phyloP scores from a whole-genome alignment of 2,888 invertebrate genomes.

The Idaea biselata region DNA sequence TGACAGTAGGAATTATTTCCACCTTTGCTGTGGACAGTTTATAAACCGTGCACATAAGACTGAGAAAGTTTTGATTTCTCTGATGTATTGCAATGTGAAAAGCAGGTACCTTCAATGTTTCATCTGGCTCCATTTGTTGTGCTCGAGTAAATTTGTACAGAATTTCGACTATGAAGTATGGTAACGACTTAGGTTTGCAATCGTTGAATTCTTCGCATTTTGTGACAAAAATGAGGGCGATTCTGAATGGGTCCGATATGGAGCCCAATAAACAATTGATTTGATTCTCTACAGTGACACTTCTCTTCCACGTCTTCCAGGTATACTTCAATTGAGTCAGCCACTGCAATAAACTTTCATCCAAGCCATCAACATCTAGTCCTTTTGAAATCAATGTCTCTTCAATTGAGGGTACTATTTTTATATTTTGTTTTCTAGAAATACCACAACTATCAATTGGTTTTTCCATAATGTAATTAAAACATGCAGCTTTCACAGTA shows the following conservation, averaged over 20 bases:
- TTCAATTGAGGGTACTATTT: constrained; percentile 72
- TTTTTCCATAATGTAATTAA: not conserved
- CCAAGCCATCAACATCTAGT: constrained; percentile 62
- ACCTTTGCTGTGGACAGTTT: constrained; percentile 82
- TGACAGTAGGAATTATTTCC: constrained; percentile 82
- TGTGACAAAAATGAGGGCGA: constrained; percentile 80
- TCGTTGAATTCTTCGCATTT: constrained; percentile 83
- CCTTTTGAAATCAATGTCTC: constrained; percentile 60
- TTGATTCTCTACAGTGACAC: constrained; percentile 70
- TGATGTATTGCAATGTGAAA: constrained; percentile 86
- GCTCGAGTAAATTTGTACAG: constrained; percentile 75
- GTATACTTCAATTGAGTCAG: constrained; percentile 63
- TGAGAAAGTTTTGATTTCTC: constrained; percentile 82
- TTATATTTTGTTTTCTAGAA: constrained; percentile 37
- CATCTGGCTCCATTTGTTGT: constrained; percentile 58
- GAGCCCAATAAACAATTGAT: constrained; percentile 72
- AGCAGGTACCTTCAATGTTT: constrained; percentile 84
- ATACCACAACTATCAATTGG: not conserved
- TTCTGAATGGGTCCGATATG: constrained; percentile 81
- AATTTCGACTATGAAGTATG: constrained; percentile 83
- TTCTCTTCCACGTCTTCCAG: constrained; percentile 80
- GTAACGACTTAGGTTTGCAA: constrained; percentile 82
- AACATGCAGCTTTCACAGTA: not conserved
- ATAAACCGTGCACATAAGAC: constrained; percentile 83
- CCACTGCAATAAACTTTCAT: constrained; percentile 59